Evolutionary conservation across 2,888 invertebrate genomes (phyloP).

Genomic region (Flexamia atlantica): DNA sequence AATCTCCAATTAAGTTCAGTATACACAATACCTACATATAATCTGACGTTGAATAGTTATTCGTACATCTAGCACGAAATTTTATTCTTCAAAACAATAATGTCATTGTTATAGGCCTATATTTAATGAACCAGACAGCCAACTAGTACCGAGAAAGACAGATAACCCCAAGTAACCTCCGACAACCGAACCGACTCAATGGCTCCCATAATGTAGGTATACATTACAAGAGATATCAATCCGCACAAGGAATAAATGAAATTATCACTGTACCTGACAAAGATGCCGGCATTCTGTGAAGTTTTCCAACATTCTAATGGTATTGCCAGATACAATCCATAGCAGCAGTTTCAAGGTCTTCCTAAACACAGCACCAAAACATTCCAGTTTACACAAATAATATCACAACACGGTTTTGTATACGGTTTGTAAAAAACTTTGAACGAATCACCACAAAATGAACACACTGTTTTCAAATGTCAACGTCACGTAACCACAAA

Average conservation of each 20-base stretch:
- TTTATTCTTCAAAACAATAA: background rate
- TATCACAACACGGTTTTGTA: constrained; percentile 33
- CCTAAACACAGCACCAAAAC: constrained; percentile 62
- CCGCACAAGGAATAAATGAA: background rate
- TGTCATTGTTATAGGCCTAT: background rate
- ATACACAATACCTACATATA: too few relatives aligned
- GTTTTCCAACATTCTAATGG: constrained; percentile 60
- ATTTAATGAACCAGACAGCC: background rate
- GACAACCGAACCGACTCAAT: background rate
- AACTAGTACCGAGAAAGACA: background rate
- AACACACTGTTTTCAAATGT: background rate
- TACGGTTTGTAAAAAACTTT: constrained; percentile 25
- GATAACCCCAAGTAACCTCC: constrained; percentile 61
- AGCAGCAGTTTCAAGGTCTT: constrained; percentile 63
- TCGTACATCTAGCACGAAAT: too few relatives aligned
- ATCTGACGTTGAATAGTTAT: too few relatives aligned
- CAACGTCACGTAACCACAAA: constrained; percentile 31
- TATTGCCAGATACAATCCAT: constrained; percentile 63
- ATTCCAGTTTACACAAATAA: constrained; percentile 54
- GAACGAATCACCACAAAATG: background rate
- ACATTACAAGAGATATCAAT: too few relatives aligned
- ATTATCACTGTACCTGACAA: constrained; percentile 55
- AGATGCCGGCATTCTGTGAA: constrained; percentile 61
- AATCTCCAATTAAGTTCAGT: too few relatives aligned
- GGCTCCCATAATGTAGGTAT: too few relatives aligned